Conservation (phyloP, 2,888 invertebrate species). For the Amphipoea lucens region DNA sequence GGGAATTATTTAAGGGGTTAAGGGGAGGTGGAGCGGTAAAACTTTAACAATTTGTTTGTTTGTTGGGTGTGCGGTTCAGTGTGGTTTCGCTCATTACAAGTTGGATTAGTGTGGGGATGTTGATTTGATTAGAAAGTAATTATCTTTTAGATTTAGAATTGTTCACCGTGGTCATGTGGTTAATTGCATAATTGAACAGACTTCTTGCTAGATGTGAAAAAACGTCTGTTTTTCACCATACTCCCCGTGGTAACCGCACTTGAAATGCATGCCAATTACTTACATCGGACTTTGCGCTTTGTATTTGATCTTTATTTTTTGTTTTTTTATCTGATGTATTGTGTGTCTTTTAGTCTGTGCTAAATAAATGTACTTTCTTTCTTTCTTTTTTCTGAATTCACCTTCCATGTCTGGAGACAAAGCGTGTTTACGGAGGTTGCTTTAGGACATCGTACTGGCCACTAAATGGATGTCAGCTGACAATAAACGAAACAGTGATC, state of each 20-base stretch:
- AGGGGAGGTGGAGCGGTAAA: neutral
- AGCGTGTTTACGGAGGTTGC: neutral
- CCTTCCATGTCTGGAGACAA: neutral
- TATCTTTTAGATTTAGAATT: neutral
- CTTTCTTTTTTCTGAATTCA: too few relatives aligned
- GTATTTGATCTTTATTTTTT: too few relatives aligned
- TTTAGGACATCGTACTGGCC: neutral
- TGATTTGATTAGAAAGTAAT: neutral
- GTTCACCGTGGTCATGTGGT: too few relatives aligned
- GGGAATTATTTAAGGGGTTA: constrained; percentile 11
- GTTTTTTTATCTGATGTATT: too few relatives aligned
- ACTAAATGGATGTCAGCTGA: too few relatives aligned
- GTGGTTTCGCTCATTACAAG: constrained; percentile 21
- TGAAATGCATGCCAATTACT: too few relatives aligned
- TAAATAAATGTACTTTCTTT: too few relatives aligned
- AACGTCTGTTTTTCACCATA: too few relatives aligned
- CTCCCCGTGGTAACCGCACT: too few relatives aligned
- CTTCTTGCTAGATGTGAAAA: neutral
- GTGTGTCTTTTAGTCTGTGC: too few relatives aligned
- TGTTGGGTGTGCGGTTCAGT: constrained; percentile 7
- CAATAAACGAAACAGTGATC: neutral
- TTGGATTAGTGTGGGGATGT: neutral
- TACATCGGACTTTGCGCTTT: too few relatives aligned
- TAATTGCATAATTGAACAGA: neutral
- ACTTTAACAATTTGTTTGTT: constrained; percentile 26